A percentile compares a stretch with the other conserved stretches of the same genome.
These are phyloP conservation scores for Anodontia alba DNA, from an alignment of 2,888 invertebrate genomes.

Conservation along the genomic window DNA sequence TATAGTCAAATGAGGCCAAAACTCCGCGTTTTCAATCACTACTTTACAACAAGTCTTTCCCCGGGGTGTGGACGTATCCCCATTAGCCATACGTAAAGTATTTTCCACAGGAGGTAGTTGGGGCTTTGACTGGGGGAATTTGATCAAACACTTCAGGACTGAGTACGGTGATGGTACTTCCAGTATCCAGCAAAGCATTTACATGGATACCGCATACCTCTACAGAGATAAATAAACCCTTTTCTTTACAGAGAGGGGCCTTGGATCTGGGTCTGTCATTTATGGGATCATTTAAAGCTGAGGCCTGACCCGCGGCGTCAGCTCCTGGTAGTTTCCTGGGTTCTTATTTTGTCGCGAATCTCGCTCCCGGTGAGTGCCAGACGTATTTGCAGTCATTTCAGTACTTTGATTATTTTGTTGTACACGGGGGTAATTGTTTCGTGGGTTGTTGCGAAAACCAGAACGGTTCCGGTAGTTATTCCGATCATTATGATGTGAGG, in stretches of 20 bases:
- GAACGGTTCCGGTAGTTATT: background rate
- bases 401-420: background rate
- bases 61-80: background rate
- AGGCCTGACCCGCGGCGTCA: slow-evolving; percentile 13
- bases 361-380: background rate
- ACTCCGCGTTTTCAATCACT: background rate
- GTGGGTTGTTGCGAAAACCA: background rate
- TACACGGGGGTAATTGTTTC: background rate
- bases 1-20: background rate
- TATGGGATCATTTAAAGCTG: background rate
- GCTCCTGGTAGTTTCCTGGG: slow-evolving; percentile 5
- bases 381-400: background rate
- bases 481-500: too few species aligned
- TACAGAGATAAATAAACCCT: background rate
- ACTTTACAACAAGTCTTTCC: background rate
- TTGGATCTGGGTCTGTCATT: background rate
- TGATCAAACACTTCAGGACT: background rate
- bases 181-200: background rate
- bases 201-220: background rate
- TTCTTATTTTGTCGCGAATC: background rate
- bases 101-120: background rate
- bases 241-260: background rate
- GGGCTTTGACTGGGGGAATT: background rate
- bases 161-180: background rate
- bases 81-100: background rate